Percentiles rank a stretch among this genome's conserved stretches.
These are phyloP conservation scores for Aphidius colemani DNA, from an alignment of 2,888 invertebrate species.

Conservation along the genomic window DNA sequence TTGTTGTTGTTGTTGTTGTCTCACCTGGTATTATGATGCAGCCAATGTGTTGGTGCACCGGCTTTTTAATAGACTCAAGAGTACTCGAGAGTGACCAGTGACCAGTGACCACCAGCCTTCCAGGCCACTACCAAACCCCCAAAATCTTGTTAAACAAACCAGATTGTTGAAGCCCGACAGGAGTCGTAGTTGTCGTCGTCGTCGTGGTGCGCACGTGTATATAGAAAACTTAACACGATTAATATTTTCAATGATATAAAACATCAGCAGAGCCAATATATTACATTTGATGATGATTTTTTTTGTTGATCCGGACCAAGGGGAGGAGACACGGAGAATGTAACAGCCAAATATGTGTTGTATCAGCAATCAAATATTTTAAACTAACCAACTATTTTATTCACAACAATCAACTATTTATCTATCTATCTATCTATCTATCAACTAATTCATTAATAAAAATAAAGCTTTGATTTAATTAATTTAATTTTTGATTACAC, in stretches of 20 bases:
- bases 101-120: slow-evolving; percentile 29
- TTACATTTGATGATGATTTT: not conserved
- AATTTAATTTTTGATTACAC: too few species aligned
- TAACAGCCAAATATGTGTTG: slow-evolving; percentile 54
- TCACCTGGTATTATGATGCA: slow-evolving; percentile 40
- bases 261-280: not conserved
- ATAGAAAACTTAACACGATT: slow-evolving; percentile 53
- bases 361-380: too few species aligned
- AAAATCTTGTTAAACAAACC: slow-evolving; percentile 78
- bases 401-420: too few species aligned
- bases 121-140: not conserved
- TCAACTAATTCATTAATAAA: too few species aligned
- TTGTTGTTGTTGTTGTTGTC: slow-evolving; percentile 21
- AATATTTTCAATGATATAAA: too few species aligned
- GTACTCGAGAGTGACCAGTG: slow-evolving; percentile 30
- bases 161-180: slow-evolving; percentile 76
- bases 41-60: slow-evolving; percentile 50
- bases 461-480: too few species aligned
- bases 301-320: slow-evolving; percentile 49
- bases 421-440: too few species aligned
- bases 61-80: slow-evolving; percentile 65
- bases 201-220: not conserved
- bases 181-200: slow-evolving; percentile 2
- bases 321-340: slow-evolving; percentile 67
- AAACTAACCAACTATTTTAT: too few species aligned